Evolutionary conservation across 1,140 invertebrate genomes (phyloP).

Genomic region (Leptinotarsa undecemlineata): DNA sequence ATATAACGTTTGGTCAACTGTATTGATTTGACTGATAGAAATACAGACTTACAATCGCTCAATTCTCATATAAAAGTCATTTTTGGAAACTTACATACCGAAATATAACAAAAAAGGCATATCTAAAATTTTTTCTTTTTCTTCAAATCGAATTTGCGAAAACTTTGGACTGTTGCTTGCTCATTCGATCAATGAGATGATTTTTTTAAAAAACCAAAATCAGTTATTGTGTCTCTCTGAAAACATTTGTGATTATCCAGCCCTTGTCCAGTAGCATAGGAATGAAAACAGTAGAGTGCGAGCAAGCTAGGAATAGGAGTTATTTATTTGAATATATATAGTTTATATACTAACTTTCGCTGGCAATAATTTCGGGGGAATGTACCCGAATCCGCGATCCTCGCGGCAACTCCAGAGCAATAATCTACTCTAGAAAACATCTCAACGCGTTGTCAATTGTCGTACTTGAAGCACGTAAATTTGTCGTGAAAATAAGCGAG

Average conservation of each 20-base stretch:
- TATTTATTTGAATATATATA: slow-evolving; percentile 53
- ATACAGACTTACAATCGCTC: too few relatives aligned
- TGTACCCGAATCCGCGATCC: slow-evolving; percentile 38
- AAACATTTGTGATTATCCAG: slow-evolving; percentile 14
- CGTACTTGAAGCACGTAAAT: neutral
- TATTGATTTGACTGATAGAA: too few relatives aligned
- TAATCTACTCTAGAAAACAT: slow-evolving; percentile 12
- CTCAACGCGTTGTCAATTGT: slow-evolving; percentile 5
- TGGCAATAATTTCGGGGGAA: slow-evolving; percentile 51
- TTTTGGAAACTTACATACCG: too few relatives aligned
- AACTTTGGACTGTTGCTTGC: too few relatives aligned
- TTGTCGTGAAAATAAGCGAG: neutral
- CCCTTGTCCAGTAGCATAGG: slow-evolving; percentile 30
- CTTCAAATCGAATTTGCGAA: too few relatives aligned
- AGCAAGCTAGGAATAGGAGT: slow-evolving; percentile 46
- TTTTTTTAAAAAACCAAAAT: too few relatives aligned
- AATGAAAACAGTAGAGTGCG: slow-evolving; percentile 37
- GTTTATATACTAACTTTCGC: slow-evolving; percentile 51
- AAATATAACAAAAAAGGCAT: too few relatives aligned
- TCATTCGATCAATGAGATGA: too few relatives aligned
- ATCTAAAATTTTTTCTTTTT: too few relatives aligned
- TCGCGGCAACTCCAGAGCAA: slow-evolving; percentile 5
- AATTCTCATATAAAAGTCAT: too few relatives aligned
- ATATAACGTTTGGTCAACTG: too few relatives aligned
- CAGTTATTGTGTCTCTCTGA: too few relatives aligned